Evolutionary conservation across 2,113 vertebrate species (phyloP), one percentile per base, ranked within the genome.

Genomic region (Romanogobio albipinnatus): DNA sequence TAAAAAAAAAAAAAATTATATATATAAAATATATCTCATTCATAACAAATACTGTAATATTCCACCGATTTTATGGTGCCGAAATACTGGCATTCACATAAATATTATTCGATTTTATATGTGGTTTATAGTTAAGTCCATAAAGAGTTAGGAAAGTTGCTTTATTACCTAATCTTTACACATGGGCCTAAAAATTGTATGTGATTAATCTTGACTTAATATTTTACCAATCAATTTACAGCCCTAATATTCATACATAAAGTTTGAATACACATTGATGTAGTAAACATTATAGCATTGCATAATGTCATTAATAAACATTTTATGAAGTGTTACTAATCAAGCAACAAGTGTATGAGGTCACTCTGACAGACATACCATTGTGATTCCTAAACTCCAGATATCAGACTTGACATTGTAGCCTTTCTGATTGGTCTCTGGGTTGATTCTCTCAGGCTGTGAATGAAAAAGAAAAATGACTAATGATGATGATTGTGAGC

Each of bases 401-500:
- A 99, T 98, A 92, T 99, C 97, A 0, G 97, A 99, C 88, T 98
- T 99, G 89, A 99, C 97, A 4, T 96, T 99, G 95, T 99, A 99
- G 4, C 97, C 98, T 87, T 97, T 98, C 95, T 99, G 97, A 92
- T 98, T 99, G 62, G 97, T 96, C 92, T 99, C 97, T 0, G 98
- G 98, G 92, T 99, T 99, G 92, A 99, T 99, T 91, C 98, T 95
- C 95, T 99, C 98, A 7, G 98, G 98, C 98, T 99, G 93, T 2
- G 82, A 92, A 92, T 81, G 89, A 87, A 2, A 88, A 71, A 36
- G 33, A 79, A 53, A 9, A 33, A 26, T 14, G 13, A 64, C 3
- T 15, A 26, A 22, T 19, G 3, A 53, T 1, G 43, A 0, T 7
- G 14, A 79, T 26, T 53, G 39, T 15, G 26, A n/a, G 7, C 9